Evolutionary conservation across 2,797 vertebrate species (phyloP), one percentile per base, ranked within the genome.

Genomic region (Galago senegalensis): DNA sequence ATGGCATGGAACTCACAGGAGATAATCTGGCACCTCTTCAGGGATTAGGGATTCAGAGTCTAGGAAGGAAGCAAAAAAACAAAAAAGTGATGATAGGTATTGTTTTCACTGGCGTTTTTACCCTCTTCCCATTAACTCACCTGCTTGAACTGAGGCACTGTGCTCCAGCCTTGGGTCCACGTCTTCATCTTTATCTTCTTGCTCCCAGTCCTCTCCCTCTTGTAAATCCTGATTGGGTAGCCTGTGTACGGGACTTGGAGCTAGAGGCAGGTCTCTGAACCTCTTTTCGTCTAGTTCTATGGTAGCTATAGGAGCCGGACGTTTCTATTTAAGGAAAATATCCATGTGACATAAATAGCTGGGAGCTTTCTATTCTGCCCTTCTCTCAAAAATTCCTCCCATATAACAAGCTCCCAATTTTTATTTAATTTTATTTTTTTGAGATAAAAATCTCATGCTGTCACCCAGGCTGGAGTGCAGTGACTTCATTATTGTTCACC

Each of bases 21-120:
- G 97, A 98, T 99, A 99, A 96, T 99, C 99, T 0, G 98, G 99
- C 94, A 98, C 97, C 85, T 99, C 99, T 85, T 98, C 98, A 29
- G 97, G 93, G 75, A 97, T 97, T 86, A 95, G 97, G 87, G 96
- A 87, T 80, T 97, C 86, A 96, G 89, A 96, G 29, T 89, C 97
- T 95, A 86, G 34, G 46, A 96, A 94, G 89, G 63, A 96, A 91
- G 43, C 56, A 89, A 85, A 31, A 86, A n/a, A 56, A 88, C 73
- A 89, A 12, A 87, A 70, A 65, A 40, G 40, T 93, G 40, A 83
- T 46, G 79, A 56, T 46, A 53, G n/a, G 27, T 31, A 29, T 61
- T 85, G 72, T 69, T 8, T 10, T 40, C 21, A 61, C 17, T 61
- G 29, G 37, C 79, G 73, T 85, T 87, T 85, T 89, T 61, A 73